Conservation (phyloP, 2,113 vertebrate species). For the Rhinoptilus africanus region DNA sequence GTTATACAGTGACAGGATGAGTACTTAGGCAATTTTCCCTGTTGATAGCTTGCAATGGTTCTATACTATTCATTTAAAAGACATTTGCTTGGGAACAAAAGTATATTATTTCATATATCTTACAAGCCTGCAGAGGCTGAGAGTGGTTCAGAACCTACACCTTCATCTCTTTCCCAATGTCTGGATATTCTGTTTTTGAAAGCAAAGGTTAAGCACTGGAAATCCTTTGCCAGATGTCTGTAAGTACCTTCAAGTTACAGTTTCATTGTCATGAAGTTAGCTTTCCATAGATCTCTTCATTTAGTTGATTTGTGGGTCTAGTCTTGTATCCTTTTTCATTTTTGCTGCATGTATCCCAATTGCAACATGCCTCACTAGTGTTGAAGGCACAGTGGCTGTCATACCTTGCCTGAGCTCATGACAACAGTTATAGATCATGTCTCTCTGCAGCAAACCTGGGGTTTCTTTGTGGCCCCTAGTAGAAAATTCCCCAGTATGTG, state of each 20-base stretch:
- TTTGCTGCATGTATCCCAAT: neutral
- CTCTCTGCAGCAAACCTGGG: neutral
- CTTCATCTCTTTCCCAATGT: constrained; percentile 24
- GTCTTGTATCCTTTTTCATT: neutral
- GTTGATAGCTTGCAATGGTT: neutral
- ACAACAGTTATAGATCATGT: neutral
- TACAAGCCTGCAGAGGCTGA: constrained; percentile 37
- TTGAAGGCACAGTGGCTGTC: neutral
- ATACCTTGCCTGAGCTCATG: neutral
- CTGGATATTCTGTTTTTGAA: constrained; percentile 24
- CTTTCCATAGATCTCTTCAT: neutral
- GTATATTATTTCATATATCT: constrained; percentile 18
- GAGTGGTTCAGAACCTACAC: neutral
- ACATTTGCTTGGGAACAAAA: constrained; percentile 17
- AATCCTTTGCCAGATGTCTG: neutral
- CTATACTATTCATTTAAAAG: constrained; percentile 1
- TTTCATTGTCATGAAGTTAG: neutral
- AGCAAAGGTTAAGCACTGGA: constrained; percentile 11
- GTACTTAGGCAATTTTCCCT: neutral
- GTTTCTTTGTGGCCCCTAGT: neutral
- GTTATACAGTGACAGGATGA: neutral
- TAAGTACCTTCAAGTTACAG: neutral
- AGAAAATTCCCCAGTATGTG: neutral
- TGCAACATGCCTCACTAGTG: neutral
- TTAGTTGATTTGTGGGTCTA: neutral